phyloP scores from a whole-genome alignment of 2,113 vertebrate genomes.

The Butorides virescens region DNA sequence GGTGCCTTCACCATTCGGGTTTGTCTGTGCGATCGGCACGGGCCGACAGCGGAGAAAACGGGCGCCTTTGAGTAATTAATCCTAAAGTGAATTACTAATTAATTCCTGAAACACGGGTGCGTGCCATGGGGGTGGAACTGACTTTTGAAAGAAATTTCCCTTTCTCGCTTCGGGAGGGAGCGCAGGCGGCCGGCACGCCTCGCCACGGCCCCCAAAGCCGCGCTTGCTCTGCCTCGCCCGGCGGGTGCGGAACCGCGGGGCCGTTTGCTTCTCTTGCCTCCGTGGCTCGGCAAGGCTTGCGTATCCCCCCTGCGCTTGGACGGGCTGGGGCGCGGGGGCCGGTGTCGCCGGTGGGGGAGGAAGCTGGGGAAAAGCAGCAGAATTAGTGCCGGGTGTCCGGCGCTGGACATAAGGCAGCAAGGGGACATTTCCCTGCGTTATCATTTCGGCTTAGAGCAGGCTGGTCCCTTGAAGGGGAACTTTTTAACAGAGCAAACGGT shows the following conservation, averaged over 20 bases:
- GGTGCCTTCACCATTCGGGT: not conserved
- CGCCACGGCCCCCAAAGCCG: not conserved
- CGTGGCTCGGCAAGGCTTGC: not conserved
- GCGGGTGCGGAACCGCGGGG: not conserved
- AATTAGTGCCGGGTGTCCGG: not conserved
- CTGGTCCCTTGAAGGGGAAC: not conserved
- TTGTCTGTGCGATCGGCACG: not conserved
- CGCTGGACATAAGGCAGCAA: not conserved
- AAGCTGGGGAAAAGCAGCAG: not conserved
- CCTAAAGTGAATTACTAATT: not conserved
- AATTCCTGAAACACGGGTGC: not conserved
- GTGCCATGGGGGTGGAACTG: not conserved
- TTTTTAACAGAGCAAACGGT: not conserved
- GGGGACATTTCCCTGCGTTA: not conserved
- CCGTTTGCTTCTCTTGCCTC: not conserved
- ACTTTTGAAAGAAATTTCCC: not conserved
- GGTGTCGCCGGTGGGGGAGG: not conserved
- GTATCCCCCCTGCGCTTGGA: not conserved
- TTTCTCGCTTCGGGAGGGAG: not conserved
- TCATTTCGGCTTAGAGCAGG: not conserved
- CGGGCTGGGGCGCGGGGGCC: not conserved
- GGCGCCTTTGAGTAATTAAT: not conserved
- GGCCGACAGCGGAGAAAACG: not conserved
- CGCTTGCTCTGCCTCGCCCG: not conserved
- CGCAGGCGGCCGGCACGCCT: fast-evolving